phyloP scores from a whole-genome alignment of 2,113 vertebrate species.

The Caranx ignobilis region DNA sequence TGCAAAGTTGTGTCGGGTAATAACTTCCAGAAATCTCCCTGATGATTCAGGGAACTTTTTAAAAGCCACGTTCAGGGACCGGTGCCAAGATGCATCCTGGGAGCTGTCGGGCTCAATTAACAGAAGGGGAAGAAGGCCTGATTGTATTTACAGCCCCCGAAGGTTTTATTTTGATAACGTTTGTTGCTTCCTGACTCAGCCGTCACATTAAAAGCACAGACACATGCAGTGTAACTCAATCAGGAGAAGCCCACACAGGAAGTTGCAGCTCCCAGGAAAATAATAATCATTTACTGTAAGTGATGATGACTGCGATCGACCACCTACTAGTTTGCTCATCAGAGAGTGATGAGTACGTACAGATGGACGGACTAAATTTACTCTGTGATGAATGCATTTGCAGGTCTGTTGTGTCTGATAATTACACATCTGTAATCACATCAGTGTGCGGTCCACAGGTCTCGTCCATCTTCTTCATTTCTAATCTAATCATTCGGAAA shows the following conservation, averaged over 20 bases:
- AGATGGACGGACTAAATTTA: neutral
- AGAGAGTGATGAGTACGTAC: neutral
- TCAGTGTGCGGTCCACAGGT: neutral
- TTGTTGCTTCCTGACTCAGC: slow-evolving; percentile 29
- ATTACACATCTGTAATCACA: neutral
- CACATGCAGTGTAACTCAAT: slow-evolving; percentile 44
- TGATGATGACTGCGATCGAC: slow-evolving; percentile 14
- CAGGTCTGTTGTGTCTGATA: neutral
- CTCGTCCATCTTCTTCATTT: neutral
- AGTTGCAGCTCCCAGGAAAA: slow-evolving; percentile 23
- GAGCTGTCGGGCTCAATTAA: slow-evolving; percentile 16
- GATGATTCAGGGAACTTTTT: slow-evolving; percentile 20
- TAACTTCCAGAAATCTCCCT: neutral
- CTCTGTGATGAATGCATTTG: neutral
- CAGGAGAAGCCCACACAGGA: slow-evolving; percentile 50
- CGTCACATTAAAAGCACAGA: slow-evolving; percentile 33
- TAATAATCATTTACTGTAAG: slow-evolving; percentile 22
- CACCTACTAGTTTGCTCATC: neutral
- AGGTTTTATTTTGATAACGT: slow-evolving; percentile 18
- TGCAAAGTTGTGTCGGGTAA: neutral
- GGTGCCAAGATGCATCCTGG: slow-evolving; percentile 50
- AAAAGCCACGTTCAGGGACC: slow-evolving; percentile 57
- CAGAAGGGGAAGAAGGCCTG: neutral
- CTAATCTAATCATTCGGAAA: slow-evolving; percentile 20
- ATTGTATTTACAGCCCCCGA: slow-evolving; percentile 7